Evolutionary conservation across 2,888 invertebrate species (phyloP).

Genomic region (Bruchidius siliquastri): DNA sequence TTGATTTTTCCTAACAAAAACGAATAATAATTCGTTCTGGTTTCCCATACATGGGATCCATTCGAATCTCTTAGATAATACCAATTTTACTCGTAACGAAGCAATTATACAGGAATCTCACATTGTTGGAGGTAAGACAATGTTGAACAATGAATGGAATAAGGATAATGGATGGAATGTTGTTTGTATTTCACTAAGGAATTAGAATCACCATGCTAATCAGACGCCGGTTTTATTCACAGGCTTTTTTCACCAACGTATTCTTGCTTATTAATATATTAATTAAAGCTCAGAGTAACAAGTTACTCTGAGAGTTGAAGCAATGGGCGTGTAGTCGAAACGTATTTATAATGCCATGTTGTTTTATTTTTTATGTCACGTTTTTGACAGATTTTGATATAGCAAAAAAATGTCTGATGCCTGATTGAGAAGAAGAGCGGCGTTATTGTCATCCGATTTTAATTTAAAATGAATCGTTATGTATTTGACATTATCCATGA

Average conservation of each 20-base stretch:
- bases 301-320: too few relatives aligned
- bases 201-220: neutral
- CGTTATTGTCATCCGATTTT: too few relatives aligned
- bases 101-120: neutral
- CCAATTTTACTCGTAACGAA: neutral
- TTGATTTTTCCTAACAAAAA: neutral
- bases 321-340: too few relatives aligned
- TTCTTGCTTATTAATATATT: neutral
- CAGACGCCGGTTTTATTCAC: neutral
- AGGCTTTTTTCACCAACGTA: neutral
- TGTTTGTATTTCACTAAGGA: neutral
- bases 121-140: neutral
- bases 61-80: neutral
- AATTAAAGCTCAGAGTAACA: too few relatives aligned
- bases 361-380: too few relatives aligned
- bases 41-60: neutral
- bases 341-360: too few relatives aligned
- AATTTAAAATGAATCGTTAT: too few relatives aligned
- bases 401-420: too few relatives aligned
- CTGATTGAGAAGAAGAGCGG: too few relatives aligned
- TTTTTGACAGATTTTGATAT: too few relatives aligned
- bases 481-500: too few relatives aligned
- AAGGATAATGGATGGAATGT: neutral
- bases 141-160: neutral
- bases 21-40: neutral